Evolutionary conservation across 2,888 invertebrate species (phyloP).

Genomic region (Dynastes maya): DNA sequence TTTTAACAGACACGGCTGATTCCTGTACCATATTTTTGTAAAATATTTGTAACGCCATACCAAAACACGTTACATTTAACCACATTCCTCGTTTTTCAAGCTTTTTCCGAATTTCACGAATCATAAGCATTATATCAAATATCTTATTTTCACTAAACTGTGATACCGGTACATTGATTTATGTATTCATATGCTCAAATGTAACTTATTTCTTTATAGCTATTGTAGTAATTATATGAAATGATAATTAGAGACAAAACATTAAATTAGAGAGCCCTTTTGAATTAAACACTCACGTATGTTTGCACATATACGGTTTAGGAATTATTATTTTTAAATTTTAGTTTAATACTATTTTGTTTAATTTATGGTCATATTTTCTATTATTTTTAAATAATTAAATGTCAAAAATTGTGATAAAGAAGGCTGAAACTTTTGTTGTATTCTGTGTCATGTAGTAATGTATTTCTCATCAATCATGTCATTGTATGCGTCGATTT

Average conservation of each 20-base stretch:
- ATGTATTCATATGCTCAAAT: conserved; percentile 66
- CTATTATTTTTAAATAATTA: conserved; percentile 14
- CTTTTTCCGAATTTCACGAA: conserved; percentile 8
- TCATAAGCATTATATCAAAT: conserved; percentile 47
- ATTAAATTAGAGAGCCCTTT: conserved; percentile 27
- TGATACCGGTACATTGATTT: conserved; percentile 69
- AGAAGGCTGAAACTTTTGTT: conserved; percentile 34
- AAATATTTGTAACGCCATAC: no score
- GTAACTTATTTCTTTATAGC: conserved; percentile 63
- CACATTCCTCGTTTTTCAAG: not conserved
- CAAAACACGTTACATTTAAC: not conserved
- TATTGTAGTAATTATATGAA: conserved; percentile 43
- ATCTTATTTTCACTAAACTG: conserved; percentile 68
- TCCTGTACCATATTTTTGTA: no score
- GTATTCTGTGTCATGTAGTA: conserved; percentile 23
- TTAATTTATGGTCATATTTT: conserved; percentile 37
- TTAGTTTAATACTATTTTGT: conserved; percentile 50
- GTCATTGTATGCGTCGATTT: conserved; percentile 7
- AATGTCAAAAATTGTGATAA: conserved; percentile 32
- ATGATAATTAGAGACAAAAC: conserved; percentile 34
- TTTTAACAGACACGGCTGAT: no score
- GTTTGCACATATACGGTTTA: conserved; percentile 37
- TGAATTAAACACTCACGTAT: conserved; percentile 33
- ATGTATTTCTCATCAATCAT: conserved; percentile 21
- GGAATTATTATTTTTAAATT: conserved; percentile 38